phyloP scores from a whole-genome alignment of 64 coral and sea anemone genomes.

The Montipora foliosa region DNA sequence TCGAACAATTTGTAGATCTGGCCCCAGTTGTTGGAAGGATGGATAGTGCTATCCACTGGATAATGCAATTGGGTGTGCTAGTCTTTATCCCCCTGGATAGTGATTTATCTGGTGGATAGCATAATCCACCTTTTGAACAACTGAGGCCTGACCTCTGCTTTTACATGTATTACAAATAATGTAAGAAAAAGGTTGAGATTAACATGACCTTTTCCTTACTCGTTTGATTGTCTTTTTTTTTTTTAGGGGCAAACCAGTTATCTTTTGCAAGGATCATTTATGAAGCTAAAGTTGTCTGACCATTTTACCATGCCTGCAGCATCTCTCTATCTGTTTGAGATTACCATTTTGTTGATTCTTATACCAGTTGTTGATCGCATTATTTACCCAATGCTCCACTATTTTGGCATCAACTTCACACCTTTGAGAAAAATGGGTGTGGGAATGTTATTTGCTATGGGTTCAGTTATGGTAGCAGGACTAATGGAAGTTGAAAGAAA shows the following conservation, averaged over 20 bases:
- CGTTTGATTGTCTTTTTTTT: not conserved
- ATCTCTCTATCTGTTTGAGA: conserved; percentile 75
- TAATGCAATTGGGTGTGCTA: too few species aligned
- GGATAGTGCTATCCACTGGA: too few species aligned
- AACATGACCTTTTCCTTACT: not conserved
- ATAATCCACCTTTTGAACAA: too few species aligned
- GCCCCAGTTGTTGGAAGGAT: too few species aligned
- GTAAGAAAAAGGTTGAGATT: too few species aligned
- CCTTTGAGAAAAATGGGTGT: conserved; percentile 81
- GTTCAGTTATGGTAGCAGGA: conserved; percentile 77
- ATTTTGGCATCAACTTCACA: conserved; percentile 67
- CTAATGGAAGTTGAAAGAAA: conserved; percentile 73
- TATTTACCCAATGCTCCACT: conserved; percentile 61
- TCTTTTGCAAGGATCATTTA: conserved; percentile 80
- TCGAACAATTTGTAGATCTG: too few species aligned
- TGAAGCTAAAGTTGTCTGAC: conserved; percentile 67
- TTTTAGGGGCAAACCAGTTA: conserved; percentile 81
- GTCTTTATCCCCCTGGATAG: too few species aligned
- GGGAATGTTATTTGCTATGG: conserved; percentile 89
- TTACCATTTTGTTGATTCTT: conserved; percentile 56
- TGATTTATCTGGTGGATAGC: too few species aligned
- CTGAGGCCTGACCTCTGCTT: too few species aligned
- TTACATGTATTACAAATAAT: too few species aligned
- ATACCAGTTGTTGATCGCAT: conserved; percentile 87
- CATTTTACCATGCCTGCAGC: conserved; percentile 73